Conservation (phyloP, 1,140 invertebrate genomes). For the Micrasema minimum region DNA sequence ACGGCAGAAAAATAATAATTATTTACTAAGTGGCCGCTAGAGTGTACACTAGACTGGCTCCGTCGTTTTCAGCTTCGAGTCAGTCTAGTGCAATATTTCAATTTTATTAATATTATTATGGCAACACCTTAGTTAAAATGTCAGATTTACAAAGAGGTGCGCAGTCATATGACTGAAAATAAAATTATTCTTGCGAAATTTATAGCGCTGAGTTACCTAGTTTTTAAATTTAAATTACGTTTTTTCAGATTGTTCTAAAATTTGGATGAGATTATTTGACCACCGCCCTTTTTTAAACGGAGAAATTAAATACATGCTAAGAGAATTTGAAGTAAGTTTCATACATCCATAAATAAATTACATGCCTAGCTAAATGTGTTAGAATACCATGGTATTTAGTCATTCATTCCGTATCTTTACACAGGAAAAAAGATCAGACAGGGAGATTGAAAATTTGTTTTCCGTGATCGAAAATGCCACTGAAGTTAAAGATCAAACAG, state of each 20-base stretch:
- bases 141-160: conserved; percentile 43
- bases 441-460: conserved; percentile 83
- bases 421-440: conserved; percentile 79
- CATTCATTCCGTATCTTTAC: too few species aligned
- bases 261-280: conserved; percentile 86
- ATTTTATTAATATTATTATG: too few species aligned
- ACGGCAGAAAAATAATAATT: too few species aligned
- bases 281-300: conserved; percentile 84
- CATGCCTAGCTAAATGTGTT: neutral
- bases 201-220: neutral
- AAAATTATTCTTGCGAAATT: conserved; percentile 1
- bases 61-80: too few species aligned
- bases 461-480: conserved; percentile 80
- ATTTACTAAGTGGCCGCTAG: too few species aligned
- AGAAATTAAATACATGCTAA: conserved; percentile 83
- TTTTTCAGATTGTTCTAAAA: conserved; percentile 80
- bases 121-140: conserved; percentile 36
- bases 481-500: conserved; percentile 79
- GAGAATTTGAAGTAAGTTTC: conserved; percentile 80
- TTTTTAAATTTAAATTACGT: too few species aligned
- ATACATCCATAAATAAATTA: neutral
- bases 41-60: too few species aligned
- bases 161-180: conserved; percentile 33
- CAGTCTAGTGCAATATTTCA: too few species aligned
- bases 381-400: too few species aligned